phyloP scores from a whole-genome alignment of 2,888 invertebrate species.

The Napeogenes sylphis region DNA sequence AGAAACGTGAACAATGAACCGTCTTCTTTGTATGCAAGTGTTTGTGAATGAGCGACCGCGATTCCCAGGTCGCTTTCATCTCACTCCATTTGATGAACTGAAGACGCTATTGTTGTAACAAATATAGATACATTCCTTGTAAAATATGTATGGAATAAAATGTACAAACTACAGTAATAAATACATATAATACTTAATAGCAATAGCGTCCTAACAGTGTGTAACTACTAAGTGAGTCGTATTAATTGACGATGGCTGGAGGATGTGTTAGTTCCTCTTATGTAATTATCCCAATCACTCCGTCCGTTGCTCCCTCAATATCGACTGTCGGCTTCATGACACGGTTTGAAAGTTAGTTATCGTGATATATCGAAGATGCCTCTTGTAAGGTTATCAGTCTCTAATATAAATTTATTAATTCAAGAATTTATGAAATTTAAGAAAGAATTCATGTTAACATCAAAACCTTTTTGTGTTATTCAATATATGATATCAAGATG shows the following conservation, averaged over 20 bases:
- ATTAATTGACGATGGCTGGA: constrained; percentile 11
- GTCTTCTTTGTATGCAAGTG: constrained; percentile 21
- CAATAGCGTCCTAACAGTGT: neutral
- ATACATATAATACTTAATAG: too few relatives aligned
- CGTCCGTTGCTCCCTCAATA: constrained; percentile 15
- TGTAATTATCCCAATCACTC: constrained; percentile 44
- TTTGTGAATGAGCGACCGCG: constrained; percentile 16
- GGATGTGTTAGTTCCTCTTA: constrained; percentile 23
- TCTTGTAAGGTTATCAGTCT: neutral
- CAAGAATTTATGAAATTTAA: too few relatives aligned
- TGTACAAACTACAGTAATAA: too few relatives aligned
- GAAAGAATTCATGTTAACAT: too few relatives aligned
- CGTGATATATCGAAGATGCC: neutral
- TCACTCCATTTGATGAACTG: neutral
- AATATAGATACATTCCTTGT: neutral
- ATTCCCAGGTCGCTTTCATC: constrained; percentile 2
- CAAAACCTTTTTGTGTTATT: too few relatives aligned
- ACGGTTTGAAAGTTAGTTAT: neutral
- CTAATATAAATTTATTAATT: too few relatives aligned
- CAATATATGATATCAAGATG: too few relatives aligned
- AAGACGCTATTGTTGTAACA: neutral
- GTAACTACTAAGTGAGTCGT: neutral
- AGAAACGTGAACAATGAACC: constrained; percentile 20
- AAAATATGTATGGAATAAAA: neutral
- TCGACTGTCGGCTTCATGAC: constrained; percentile 20